Evolutionary conservation across 2,113 vertebrate genomes (phyloP).

Genomic region (Nanorana parkeri): DNA sequence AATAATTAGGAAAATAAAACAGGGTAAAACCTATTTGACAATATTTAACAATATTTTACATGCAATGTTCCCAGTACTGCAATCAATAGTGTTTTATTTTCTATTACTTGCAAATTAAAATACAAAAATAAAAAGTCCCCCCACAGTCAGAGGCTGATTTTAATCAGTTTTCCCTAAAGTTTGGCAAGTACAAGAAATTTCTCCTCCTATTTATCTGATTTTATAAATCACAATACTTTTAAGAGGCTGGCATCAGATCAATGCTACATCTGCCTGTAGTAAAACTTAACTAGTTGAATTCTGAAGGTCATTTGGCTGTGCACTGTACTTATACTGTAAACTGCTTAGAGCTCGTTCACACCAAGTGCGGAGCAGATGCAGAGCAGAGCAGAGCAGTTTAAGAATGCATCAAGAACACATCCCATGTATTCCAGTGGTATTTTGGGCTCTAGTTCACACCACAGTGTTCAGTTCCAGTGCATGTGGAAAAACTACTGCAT

Average conservation of each 20-base stretch:
- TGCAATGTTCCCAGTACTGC: background rate
- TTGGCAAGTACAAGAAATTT: constrained; percentile 54
- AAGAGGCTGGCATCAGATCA: constrained; percentile 70
- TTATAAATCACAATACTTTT: constrained; percentile 67
- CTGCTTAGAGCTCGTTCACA: too few species aligned
- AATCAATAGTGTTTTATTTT: constrained; percentile 16
- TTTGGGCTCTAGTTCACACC: too few species aligned
- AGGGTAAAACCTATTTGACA: background rate
- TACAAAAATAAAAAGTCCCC: constrained; percentile 41
- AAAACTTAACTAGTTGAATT: constrained; percentile 63
- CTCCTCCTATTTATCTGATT: constrained; percentile 60
- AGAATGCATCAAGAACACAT: too few species aligned
- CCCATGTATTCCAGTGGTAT: too few species aligned
- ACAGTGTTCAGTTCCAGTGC: too few species aligned
- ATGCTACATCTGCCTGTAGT: constrained; percentile 69
- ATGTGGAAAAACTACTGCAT: too few species aligned
- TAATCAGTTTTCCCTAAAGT: constrained; percentile 40
- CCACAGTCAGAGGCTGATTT: constrained; percentile 39
- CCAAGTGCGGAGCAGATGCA: too few species aligned
- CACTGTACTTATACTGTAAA: too few species aligned
- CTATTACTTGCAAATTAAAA: constrained; percentile 32
- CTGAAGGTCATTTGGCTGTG: background rate
- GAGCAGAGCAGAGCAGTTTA: too few species aligned
- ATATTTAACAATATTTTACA: background rate
- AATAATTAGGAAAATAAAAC: background rate